Evolutionary conservation across 2,888 invertebrate species (phyloP), one percentile per base, ranked within the genome.

Genomic region (Drosophila acutilabella): DNA sequence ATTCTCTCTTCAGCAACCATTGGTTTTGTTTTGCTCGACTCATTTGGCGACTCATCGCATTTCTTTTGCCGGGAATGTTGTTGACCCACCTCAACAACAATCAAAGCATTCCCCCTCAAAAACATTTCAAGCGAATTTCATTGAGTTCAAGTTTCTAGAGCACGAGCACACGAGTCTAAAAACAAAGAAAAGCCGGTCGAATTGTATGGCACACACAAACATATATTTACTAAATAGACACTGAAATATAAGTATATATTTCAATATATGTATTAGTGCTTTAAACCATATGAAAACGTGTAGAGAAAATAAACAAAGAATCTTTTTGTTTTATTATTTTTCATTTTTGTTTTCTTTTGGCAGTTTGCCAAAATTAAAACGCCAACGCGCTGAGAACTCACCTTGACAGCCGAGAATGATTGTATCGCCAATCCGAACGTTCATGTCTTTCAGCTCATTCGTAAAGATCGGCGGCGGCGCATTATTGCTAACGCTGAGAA

Each of bases 381-480:
- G 60, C 51, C 66, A 53, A 64, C 61, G 56, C 64, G 41, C 20
- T 60, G 44, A 66, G 70, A 65, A 85, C 90, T 91, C 93, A 95
- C 95, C 95, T 93, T 96, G 95, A 91, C 96, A 97, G 82, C 95
- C 94, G 74, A 97, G 93, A 38, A 94, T 94, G 72, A 97, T 92
- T 20, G 94, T 94, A 81, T 97, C 97, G 59, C 96, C 96, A 88
- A 98, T 96, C 93, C 95, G 95, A 70, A 96, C 95, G 83, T 94
- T 95, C 90, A 95, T 94, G 92, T 96, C 95, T 89, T 94, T 94
- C 81, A 97, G 92, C 90, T 96, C 95, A 90, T 95, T 95, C 50
- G 94, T 94, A 92, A 97, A 97, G 84, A 95, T 95, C 75, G 97
- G 97, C 51, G 96, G 95, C 61, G 96, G 96, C 69, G 91, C 88